A percentile compares a stretch with the other conserved stretches of the same genome.
Evolutionary conservation across 2,797 vertebrate species (phyloP).

Genomic region (Paramormyrops hopkinsi): DNA sequence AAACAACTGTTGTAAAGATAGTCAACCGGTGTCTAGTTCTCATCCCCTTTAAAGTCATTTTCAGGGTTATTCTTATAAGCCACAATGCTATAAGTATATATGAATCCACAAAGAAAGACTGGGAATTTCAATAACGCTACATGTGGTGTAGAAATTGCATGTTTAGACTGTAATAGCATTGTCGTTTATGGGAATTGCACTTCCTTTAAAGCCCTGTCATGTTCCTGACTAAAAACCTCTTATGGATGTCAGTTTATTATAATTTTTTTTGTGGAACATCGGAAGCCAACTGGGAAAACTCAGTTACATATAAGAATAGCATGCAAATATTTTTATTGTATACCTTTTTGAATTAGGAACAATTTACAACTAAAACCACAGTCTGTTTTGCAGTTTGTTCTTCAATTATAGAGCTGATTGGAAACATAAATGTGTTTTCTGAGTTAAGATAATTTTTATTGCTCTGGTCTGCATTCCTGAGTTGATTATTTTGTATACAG

Average conservation of each 20-base stretch:
- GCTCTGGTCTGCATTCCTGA: background rate
- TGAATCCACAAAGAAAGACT: background rate
- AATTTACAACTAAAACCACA: background rate
- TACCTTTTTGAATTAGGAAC: background rate
- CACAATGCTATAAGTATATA: background rate
- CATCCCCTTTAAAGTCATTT: background rate
- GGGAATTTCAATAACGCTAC: background rate
- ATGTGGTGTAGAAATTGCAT: background rate
- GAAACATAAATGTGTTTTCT: background rate
- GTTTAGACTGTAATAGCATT: background rate
- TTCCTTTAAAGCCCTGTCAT: background rate
- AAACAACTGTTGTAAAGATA: background rate
- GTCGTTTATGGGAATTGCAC: background rate
- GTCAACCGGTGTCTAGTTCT: background rate
- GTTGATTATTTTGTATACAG: background rate
- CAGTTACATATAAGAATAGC: background rate
- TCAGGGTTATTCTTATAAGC: background rate
- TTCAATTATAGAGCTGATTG: background rate
- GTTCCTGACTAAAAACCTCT: background rate
- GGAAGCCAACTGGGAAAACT: background rate
- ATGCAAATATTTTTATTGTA: background rate
- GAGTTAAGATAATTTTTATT: background rate
- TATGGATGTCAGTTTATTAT: background rate
- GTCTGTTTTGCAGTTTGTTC: background rate
- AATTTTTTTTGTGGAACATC: background rate